Evolutionary conservation across 2,888 invertebrate genomes (phyloP).

Genomic region (Eulithis testata): DNA sequence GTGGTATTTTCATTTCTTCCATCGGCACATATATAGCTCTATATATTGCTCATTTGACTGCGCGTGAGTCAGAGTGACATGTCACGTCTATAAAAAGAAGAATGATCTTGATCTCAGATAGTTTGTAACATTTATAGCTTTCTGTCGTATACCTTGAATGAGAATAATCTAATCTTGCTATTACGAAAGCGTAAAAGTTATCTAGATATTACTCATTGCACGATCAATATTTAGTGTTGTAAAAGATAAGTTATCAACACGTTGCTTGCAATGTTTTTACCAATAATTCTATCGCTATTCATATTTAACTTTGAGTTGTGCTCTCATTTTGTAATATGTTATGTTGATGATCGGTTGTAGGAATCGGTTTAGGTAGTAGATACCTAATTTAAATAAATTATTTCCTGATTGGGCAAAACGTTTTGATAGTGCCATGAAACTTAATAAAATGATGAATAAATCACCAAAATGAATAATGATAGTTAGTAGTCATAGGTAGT

Average conservation of each 20-base stretch:
- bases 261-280: constrained; percentile 8
- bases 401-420: too few species aligned
- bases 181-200: constrained; percentile 21
- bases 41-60: constrained; percentile 20
- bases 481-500: too few species aligned
- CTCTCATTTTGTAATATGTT: neutral
- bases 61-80: constrained; percentile 17
- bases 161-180: constrained; percentile 29
- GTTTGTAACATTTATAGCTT: constrained; percentile 15
- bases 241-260: constrained; percentile 15
- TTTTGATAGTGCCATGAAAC: too few species aligned
- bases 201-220: constrained; percentile 27
- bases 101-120: constrained; percentile 16
- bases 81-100: constrained; percentile 23
- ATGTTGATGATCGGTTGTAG: neutral
- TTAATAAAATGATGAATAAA: too few species aligned
- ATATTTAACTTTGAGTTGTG: neutral
- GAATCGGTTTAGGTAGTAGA: too few species aligned
- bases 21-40: constrained; percentile 4
- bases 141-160: constrained; percentile 16
- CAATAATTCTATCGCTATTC: neutral
- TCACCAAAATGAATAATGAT: too few species aligned
- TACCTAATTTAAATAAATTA: neutral
- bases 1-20: constrained; percentile 32
- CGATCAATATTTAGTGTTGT: constrained; percentile 24